Base-by-base conservation (phyloP, 2,797 vertebrate genomes). In the Phataginus tetradactyla region DNA sequence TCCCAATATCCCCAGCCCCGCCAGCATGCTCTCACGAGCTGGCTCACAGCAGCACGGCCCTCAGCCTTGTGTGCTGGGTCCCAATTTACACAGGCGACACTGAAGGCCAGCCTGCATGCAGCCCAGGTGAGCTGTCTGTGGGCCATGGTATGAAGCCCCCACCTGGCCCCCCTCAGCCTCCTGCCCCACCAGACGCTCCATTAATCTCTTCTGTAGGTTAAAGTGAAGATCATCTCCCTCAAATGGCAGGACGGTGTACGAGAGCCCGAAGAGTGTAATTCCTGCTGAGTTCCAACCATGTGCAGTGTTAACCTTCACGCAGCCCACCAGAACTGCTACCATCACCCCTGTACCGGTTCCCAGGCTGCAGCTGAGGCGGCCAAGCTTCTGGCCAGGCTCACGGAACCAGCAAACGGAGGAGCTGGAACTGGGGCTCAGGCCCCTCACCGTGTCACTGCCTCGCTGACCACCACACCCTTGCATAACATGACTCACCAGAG, bases 1-100 rank as follows among this genome's bases (percentile, higher is more conserved):
- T 23, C 42, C 34, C 3, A 0, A 8, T 37, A 7, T 1, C 27
- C 34, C 1, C 0, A n/a, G 23, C 25, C 29, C 11, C 39, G 51
- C 57, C 64, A 29, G 25, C 12, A n/a, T 45, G 32, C 53, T 51
- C n/a, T 86, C 42, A 39, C 7, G 2, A 17, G 14, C 4, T 5
- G 32, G 55, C 6, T 71, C 17, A 45, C 34, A 32, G 11, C 37
- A 80, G 37, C 45, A 45, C 1, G 11, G 45, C 45, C 45, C 77
- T 51, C 64, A n/a, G 3, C 23, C 29, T 15, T 4, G 79, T 13
- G 9, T 18, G 17, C 3, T 0, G 59, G 7, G 4, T 59, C 42
- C 72, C 51, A 61, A 59, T 6, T 75, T 15, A 39, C 3, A 14
- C 51, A 17, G 1, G 6, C 34, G 53, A 10, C 61, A 11, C 23